Evolutionary conservation across 2,888 invertebrate species (phyloP), one percentile per base, ranked within the genome.

Genomic region (Periphyllus acericola): DNA sequence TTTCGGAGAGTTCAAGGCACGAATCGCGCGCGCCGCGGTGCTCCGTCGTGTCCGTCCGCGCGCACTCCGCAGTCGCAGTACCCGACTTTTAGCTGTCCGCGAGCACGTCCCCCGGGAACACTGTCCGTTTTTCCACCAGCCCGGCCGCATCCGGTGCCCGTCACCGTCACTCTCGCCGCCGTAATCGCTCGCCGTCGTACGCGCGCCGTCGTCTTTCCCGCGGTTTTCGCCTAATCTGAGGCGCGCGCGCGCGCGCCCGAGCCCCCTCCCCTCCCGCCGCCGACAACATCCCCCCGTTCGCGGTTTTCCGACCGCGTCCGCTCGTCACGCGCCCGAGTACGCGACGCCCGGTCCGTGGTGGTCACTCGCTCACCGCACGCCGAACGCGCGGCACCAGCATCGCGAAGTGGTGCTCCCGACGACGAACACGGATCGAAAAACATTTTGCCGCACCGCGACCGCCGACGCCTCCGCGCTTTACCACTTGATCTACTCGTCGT

Each of bases 1-100:
- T 75, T 83, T 74, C 75, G 75, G 83, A 75, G 75, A 83, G 83
- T 83, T 83, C 83, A 83, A 83, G 40, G 83, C 29, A 83, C n/a
- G 14, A 46, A 46, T 46, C 68, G 68, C 46, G 46, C 46, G 14
- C 1, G 46, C 14, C 1, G 46, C 14, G 14, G 46, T 46, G 46
- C 46, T 14, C 9, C 25, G 60, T 25, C 60, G 60, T 17, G 52
- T 52, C 52, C 52, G 52, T 52, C 52, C 8, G 5, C 5, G 46
- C 11, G 46, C 11, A 5, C 8, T 46, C 46, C 46, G 46, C 46
- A 46, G 11, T 46, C 46, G 46, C 5, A 5, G 46, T 46, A 5
- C 46, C 8, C 46, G 11, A 11, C 46, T 46, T 46, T 46, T 46
- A 5, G 46, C 46, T 11, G 5, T 46, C 46, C 11, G 8, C n/a